Evolutionary conservation across 2,888 invertebrate genomes (phyloP), one percentile per base, ranked within the genome.

Genomic region (Coelogynopora nodosa): DNA sequence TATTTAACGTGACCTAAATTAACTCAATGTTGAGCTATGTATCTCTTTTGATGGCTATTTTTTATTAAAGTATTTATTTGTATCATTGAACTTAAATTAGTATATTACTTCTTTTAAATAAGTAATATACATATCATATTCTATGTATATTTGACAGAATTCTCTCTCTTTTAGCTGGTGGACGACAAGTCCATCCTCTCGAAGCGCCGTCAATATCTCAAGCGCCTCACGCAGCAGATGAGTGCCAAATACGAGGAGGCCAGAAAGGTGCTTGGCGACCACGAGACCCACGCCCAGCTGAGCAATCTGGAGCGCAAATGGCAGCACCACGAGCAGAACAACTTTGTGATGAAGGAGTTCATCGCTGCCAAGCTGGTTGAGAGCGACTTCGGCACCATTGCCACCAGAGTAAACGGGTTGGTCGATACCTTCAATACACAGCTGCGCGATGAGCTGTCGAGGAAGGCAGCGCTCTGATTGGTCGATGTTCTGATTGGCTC

Each of bases 301-400:
- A 94, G 93, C 88, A 93, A 93, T 82, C 90, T 95, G 88, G 95
- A 95, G 90, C 94, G 94, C 86, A 94, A 94, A 90, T 92, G 95
- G 89, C 94, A 94, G 13, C 94, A 94, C 87, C 91, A 95, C 49
- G 95, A 94, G 89, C 94, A 94, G 88, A 94, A 94, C 88, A 95
- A 95, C 90, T 94, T 94, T 87, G 93, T 94, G 10, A 92, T 95
- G 89, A 93, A 94, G 90, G 94, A 94, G 89, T 94, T 94, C 87
- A 91, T 92, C 74, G 93, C 93, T 0, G 93, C 94, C 0, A 94
- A 94, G 88, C 94, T 93, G 31, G 92, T 94, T 87, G 94, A 94
- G 89, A 94, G 94, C 0, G 94, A 95, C 91, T 85, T 67, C 80
- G 67, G 31, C 0, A 27, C 23, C 26, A 84, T 67, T 13, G 67